A percentile compares a stretch with the other conserved stretches of the same genome.
Conservation (phyloP, 2,113 vertebrate genomes). For the Rhinolophus ferrumequinum region DNA sequence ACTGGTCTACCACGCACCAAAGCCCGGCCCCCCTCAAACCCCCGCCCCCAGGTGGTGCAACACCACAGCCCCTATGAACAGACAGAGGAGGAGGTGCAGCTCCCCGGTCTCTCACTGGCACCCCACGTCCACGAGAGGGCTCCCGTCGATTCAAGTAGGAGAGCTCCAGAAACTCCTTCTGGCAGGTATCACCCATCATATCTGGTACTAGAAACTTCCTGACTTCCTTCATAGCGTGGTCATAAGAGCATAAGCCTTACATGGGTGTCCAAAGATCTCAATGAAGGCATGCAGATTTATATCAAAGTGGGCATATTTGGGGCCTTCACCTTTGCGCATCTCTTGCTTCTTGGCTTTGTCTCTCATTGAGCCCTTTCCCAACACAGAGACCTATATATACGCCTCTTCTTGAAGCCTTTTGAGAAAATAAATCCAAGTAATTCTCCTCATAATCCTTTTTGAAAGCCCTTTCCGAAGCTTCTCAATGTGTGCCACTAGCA, state of each 20-base stretch:
- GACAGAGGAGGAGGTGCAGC: constrained; percentile 90
- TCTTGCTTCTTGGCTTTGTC: constrained; percentile 93
- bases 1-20: constrained; percentile 90
- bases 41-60: constrained; percentile 89
- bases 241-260: no score
- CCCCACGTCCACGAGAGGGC: constrained; percentile 89
- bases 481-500: constrained; percentile 91
- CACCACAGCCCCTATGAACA: constrained; percentile 93
- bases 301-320: no score
- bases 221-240: no score
- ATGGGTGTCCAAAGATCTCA: no score
- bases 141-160: constrained; percentile 95
- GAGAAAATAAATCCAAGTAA: constrained; percentile 98
- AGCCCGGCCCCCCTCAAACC: constrained; percentile 73
- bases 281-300: no score
- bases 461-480: constrained; percentile 95
- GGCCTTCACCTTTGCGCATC: no score
- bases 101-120: constrained; percentile 91
- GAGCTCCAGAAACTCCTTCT: constrained; percentile 95
- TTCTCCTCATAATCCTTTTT: constrained; percentile 95
- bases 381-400: constrained; percentile 94
- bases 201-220: constrained; percentile 76
- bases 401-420: constrained; percentile 91
- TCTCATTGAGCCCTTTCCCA: constrained; percentile 98
- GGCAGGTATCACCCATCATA: constrained; percentile 97